Base-by-base conservation (phyloP, 37 sponge, comb jelly and placozoan species). In the Cliona cf. orientalis region DNA sequence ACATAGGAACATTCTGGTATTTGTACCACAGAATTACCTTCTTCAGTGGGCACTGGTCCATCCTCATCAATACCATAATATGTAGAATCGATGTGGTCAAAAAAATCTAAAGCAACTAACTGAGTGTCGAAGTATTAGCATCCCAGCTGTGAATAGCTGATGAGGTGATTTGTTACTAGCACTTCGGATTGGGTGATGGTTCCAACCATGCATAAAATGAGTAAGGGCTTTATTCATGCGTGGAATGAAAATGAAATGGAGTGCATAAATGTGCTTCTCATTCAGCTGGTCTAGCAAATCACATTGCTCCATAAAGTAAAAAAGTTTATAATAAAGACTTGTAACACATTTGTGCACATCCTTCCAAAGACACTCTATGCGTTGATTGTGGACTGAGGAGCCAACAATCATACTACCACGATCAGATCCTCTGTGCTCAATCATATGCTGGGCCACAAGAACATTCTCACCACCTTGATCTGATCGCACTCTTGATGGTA, bases 391-490 rank as follows among this genome's bases (percentile, higher is more conserved):
- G 56, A 77, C 78, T 14, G 68, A 66, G 5, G 63, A 49, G 26
- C 86, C 86, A 85, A 46, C 46, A 21, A 85, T 45, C 39, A 85
- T 35, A 66, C 86, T 85, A 26, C 36, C 25, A 12, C 78, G 78
- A 45, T 66, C 38, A 42, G 25, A 12, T n/a, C 86, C 86, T 3
- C 81, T 58, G 21, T 77, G 68, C 23, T 49, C n/a, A 29, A 85
- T 14, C 86, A 85, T 85, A 39, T 53, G 37, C 5, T 71, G 60
- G n/a, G 78, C 77, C 42, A 85, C 86, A 14, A 33, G 1, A 46
- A 58, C 41, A 78, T 85, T 85, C 39, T 85, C 86, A 49, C 70
- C 36, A 42, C 86, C 86, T 26, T 77, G 69, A 35, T 85, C 86
- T 31, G 71, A 65, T 19, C 86, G 72, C 25, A 86, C 87, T 5